These are phyloP conservation scores for Theristicus caerulescens DNA, from an alignment of 2,113 vertebrate genomes.

Conservation along the genomic window DNA sequence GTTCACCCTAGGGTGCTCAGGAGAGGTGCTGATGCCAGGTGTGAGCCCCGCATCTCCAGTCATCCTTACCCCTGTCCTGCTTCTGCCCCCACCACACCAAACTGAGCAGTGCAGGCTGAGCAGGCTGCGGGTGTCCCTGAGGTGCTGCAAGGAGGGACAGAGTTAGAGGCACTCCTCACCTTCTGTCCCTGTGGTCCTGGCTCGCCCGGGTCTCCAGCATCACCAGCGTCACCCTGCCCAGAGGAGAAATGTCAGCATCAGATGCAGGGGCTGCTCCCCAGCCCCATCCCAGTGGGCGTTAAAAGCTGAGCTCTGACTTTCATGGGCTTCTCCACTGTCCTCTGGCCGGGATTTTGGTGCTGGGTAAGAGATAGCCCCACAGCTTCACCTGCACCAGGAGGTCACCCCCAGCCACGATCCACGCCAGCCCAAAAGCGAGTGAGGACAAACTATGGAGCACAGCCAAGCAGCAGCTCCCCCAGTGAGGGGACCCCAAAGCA, in stretches of 20 bases:
- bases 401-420: neutral
- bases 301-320: neutral
- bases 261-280: neutral
- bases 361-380: neutral
- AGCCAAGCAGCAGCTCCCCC: neutral
- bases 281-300: neutral
- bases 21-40: neutral
- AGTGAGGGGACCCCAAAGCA: neutral
- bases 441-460: neutral
- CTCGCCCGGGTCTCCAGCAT: slow-evolving; percentile 74
- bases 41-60: neutral
- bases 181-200: slow-evolving; percentile 76
- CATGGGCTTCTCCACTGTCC: neutral
- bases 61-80: neutral
- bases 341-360: neutral
- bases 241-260: neutral
- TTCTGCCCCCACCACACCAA: rapidly evolving
- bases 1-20: neutral
- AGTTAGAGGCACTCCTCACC: slow-evolving; percentile 58
- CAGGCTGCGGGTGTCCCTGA: rapidly evolving
- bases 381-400: neutral
- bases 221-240: slow-evolving; percentile 58
- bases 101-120: neutral
- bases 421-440: rapidly evolving
- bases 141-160: neutral